These are phyloP conservation scores for Lota lota DNA, from an alignment of 2,113 vertebrate genomes.

Conservation along the genomic window DNA sequence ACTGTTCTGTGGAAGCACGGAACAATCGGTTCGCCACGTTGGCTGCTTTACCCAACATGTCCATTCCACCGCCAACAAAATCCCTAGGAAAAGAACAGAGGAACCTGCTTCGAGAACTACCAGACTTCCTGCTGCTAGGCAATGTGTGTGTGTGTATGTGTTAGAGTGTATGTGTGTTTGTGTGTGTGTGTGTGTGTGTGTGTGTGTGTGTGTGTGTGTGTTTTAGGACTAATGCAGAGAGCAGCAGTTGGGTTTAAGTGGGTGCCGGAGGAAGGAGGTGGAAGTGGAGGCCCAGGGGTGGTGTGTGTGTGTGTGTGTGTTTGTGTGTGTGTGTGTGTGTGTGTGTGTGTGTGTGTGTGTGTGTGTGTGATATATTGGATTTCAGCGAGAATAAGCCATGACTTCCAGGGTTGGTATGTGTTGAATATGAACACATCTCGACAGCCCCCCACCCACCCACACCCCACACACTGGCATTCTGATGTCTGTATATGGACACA, in stretches of 20 bases:
- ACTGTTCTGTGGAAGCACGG: neutral
- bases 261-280: constrained; percentile 32
- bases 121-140: constrained; percentile 63
- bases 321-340: constrained; percentile 18
- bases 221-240: constrained; percentile 42
- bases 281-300: constrained; percentile 15
- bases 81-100: constrained; percentile 32
- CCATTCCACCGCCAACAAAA: constrained; percentile 8
- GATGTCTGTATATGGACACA: neutral
- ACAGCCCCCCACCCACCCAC: constrained; percentile 32
- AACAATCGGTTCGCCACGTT: neutral
- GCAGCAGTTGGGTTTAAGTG: constrained; percentile 43
- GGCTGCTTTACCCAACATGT: constrained; percentile 30
- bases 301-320: constrained; percentile 22
- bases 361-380: constrained; percentile 49
- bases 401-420: constrained; percentile 46
- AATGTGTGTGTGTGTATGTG: constrained; percentile 6
- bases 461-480: constrained; percentile 3
- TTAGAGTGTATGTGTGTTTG: neutral
- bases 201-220: constrained; percentile 23
- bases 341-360: constrained; percentile 32
- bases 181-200: constrained; percentile 22
- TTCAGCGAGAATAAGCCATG: constrained; percentile 45
- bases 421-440: constrained; percentile 45
- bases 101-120: constrained; percentile 49